These are phyloP conservation scores for Hypomesus transpacificus DNA, from an alignment of 2,113 vertebrate species.

Conservation along the genomic window DNA sequence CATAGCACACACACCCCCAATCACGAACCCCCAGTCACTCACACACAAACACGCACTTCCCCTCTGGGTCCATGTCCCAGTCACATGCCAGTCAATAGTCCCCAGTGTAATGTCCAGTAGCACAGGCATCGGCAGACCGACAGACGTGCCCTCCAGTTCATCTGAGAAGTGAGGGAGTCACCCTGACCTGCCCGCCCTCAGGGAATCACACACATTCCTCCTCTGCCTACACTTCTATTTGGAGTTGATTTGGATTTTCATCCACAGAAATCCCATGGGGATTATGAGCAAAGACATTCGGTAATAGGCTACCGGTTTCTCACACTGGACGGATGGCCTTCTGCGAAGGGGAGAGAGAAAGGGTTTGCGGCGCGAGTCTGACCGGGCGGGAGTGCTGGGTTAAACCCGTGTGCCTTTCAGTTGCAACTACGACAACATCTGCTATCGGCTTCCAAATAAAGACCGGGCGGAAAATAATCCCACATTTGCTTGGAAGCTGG, in stretches of 20 bases:
- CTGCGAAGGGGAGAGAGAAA: background rate
- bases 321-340: background rate
- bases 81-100: slow-evolving; percentile 39
- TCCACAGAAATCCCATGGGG: slow-evolving; percentile 17
- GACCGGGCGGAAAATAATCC: slow-evolving; percentile 35
- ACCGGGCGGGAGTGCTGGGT: background rate
- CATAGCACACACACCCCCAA: background rate
- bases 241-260: slow-evolving; percentile 10
- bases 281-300: background rate
- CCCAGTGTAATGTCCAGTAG: slow-evolving; percentile 23
- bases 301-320: slow-evolving; percentile 3
- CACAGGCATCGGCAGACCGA: slow-evolving; percentile 2
- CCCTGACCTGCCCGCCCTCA: background rate
- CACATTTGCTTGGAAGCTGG: slow-evolving; percentile 24
- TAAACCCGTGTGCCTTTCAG: slow-evolving; percentile 27
- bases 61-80: slow-evolving; percentile 36
- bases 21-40: background rate
- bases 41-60: background rate
- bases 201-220: slow-evolving; percentile 23
- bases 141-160: slow-evolving; percentile 24
- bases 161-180: slow-evolving; percentile 1
- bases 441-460: slow-evolving; percentile 47
- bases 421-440: slow-evolving; percentile 23
- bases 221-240: slow-evolving; percentile 19
- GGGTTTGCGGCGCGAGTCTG: background rate